Conservation (phyloP, 2,888 invertebrate species). For the Plusia festucae region DNA sequence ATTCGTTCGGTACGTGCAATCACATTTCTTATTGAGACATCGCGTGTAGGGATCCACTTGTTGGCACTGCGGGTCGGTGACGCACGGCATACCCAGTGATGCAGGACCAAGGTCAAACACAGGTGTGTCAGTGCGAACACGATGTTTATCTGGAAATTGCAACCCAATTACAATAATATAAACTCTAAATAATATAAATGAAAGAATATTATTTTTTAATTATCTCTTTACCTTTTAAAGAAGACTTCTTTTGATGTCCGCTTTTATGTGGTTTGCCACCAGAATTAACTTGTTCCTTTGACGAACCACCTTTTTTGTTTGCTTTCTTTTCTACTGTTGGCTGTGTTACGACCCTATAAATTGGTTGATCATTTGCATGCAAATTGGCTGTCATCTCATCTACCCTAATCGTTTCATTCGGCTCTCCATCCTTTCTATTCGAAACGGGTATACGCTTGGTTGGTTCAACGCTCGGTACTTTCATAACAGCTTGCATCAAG, state of each 20-base stretch:
- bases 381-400: constrained; percentile 85
- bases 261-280: constrained; percentile 77
- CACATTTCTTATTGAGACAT: constrained; percentile 93
- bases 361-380: constrained; percentile 85
- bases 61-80: constrained; percentile 93
- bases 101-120: constrained; percentile 87
- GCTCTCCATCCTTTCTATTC: constrained; percentile 81
- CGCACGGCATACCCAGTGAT: constrained; percentile 94
- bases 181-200: background rate
- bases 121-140: constrained; percentile 77
- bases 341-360: constrained; percentile 85
- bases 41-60: constrained; percentile 93
- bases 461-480: constrained; percentile 79
- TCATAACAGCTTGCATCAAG: constrained; percentile 82
- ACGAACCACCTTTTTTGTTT: constrained; percentile 75
- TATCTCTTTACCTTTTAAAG: constrained; percentile 77
- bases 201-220: background rate
- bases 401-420: constrained; percentile 79
- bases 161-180: constrained; percentile 11
- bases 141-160: constrained; percentile 79
- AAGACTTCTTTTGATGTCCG: constrained; percentile 84
- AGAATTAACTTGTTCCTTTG: constrained; percentile 72
- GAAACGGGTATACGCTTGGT: constrained; percentile 75
- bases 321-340: constrained; percentile 82
- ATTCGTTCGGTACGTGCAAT: constrained; percentile 91